Base-by-base conservation (phyloP, 2,113 vertebrate species). In the Gasterosteus aculeatus region DNA sequence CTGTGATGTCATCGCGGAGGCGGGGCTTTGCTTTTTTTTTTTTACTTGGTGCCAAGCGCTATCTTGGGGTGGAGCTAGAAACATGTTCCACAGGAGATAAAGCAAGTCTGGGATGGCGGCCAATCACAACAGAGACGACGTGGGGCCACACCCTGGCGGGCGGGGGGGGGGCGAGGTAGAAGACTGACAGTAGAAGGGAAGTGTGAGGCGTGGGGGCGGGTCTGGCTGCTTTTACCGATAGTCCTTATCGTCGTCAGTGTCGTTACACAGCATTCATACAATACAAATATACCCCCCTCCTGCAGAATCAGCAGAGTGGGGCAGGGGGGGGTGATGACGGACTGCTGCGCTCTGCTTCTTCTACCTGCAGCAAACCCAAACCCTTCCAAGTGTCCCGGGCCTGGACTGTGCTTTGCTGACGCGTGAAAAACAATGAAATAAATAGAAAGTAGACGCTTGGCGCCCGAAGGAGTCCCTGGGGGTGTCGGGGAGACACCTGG, bases 31-130 rank as follows among this genome's bases (percentile, higher is more conserved):
- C 3, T 1, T 7, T 7, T 8, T 18, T 19, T 4, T 47, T 19
- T 46, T 51, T 51, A 88, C 87, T 88, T 92, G 90, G 91, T 93
- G 91, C 93, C 95, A 95, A 94, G 93, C 95, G 92, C 94, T 94
- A 91, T 92, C 82, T 54, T 94, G 93, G 94, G 96, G 95, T 94
- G 95, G 95, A 94, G 95, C 94, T 93, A 91, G 91, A 91, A 54
- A 92, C 85, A 89, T 93, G 90, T 93, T 93, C 85, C 88, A 93
- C 94, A 93, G 95, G 91, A 71, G 96, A 97, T 98, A 96, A 95
- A 89, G 35, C 71, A 71, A 64, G 83, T 68, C 66, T 81, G 77
- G 87, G 91, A 84, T 46, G 49, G 18, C 41, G 60, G 88, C 93
- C 94, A 95, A 92, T 93, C 87, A 88, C 83, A 94, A 91, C 85